Base-by-base conservation (phyloP, 23 tunicate species). In the Halocynthia roretzi region DNA sequence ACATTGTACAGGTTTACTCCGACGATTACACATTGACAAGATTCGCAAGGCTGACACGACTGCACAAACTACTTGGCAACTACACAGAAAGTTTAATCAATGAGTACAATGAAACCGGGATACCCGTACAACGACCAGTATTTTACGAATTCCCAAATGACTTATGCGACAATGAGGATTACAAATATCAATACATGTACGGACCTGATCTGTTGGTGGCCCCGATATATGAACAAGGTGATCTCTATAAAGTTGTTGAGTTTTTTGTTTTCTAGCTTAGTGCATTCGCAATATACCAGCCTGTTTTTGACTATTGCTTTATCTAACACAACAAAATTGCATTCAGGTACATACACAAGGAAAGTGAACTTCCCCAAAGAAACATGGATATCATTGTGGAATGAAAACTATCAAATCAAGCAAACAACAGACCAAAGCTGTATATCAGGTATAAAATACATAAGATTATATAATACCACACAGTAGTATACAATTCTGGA, bases 191-290 rank as follows among this genome's bases (percentile, higher is more conserved):
- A 48, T 80, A 65, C 76, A 67, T 67, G 76, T 53, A 31, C 20
- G 83, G 83, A 2, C 60, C 56, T 50, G 83, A 80, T 70, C 14
- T 80, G 60, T 51, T 80, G 7, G 83, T 80, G 9, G 83, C 83
- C 2, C 83, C 83, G 0, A 52, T 80, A 44, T 67, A 65, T 6
- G 22, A 19, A 10, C 49, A 70, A 68, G 83, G 76, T 74, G 18
- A 70, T 0, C 1, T 1, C 44, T 31, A 31, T n/a, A n/a, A n/a
- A 4, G 1, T 31, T 31, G 44, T 31, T 1, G 44, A 31, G 44
- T 31, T 1, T 31, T 31, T 1, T 31, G 44, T 31, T 31, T 31
- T 31, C 44, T 31, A 31, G 1, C 44, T 31, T 4, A 31, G 44
- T 31, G 44, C 44, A 31, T 31, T 31, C 1, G 2, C 44, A 31